These are phyloP conservation scores for Pachymerium ferrugineum DNA, from an alignment of 2,888 invertebrate species.

Conservation along the genomic window DNA sequence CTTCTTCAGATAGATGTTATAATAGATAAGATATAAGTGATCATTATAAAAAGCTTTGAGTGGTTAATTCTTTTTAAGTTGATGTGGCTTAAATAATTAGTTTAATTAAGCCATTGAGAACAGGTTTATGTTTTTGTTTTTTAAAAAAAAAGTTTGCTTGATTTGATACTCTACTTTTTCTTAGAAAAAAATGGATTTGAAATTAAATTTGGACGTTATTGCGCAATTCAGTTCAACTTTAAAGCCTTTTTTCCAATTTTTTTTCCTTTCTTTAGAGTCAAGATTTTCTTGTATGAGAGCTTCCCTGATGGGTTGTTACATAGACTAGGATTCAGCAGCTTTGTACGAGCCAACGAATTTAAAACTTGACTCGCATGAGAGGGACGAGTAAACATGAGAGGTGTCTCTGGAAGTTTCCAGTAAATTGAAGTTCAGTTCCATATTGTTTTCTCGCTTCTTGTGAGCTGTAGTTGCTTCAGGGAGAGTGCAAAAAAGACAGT, in stretches of 20 bases:
- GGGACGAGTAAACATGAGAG: constrained; percentile 19
- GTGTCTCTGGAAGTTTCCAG: constrained; percentile 23
- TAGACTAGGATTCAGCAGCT: constrained; percentile 23
- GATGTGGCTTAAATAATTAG: not conserved
- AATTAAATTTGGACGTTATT: not conserved
- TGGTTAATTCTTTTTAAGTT: too few species aligned
- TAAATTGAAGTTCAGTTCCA: constrained; percentile 22
- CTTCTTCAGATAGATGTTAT: not conserved
- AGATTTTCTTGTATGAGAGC: not conserved
- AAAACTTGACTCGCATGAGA: constrained; percentile 15
- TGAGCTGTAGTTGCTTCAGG: constrained; percentile 17
- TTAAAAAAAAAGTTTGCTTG: too few species aligned
- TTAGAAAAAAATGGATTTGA: not conserved
- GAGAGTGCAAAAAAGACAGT: constrained; percentile 22
- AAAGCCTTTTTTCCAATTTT: not conserved
- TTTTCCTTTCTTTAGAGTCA: not conserved
- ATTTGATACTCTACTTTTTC: not conserved
- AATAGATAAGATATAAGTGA: not conserved
- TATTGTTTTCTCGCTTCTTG: constrained; percentile 25
- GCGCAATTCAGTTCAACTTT: not conserved
- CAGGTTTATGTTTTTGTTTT: not conserved
- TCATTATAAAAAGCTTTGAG: too few species aligned
- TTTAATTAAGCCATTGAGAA: not conserved
- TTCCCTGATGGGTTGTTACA: constrained; percentile 25
- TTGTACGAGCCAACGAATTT: constrained; percentile 27